These are phyloP conservation scores for Elysia crispata DNA, from an alignment of 2,888 invertebrate genomes.

Conservation along the genomic window DNA sequence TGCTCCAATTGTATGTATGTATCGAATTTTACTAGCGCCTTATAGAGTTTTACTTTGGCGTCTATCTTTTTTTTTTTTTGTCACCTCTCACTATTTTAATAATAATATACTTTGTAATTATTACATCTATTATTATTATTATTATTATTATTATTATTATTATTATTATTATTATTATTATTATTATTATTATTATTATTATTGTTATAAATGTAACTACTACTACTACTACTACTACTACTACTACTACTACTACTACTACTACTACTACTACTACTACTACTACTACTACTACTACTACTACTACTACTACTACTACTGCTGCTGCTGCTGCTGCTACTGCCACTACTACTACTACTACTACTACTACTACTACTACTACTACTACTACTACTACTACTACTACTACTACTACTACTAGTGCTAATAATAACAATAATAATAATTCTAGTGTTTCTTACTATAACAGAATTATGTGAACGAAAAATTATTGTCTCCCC, in stretches of 20 bases:
- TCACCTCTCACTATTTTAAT: no score
- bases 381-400: constrained; percentile 3
- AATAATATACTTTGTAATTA: no score
- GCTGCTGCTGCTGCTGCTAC: no score
- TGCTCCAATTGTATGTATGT: no score
- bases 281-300: constrained; percentile 34
- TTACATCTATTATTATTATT: no score
- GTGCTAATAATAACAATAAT: no score
- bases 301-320: constrained; percentile 34
- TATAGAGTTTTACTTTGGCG: no score
- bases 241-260: constrained; percentile 41
- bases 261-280: constrained; percentile 35
- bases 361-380: constrained; percentile 28
- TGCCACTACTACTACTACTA: constrained; percentile 41
- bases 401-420: background rate
- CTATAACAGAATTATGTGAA: no score
- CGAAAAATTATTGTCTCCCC: no score
- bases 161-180: background rate
- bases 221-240: constrained; percentile 41
- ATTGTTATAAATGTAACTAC: no score
- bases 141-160: background rate
- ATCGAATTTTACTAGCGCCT: no score
- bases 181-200: constrained; percentile 17
- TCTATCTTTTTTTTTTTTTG: no score
- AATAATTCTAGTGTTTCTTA: background rate